Conservation (phyloP, 1,140 invertebrate species). For the Mylabris phalerata region DNA sequence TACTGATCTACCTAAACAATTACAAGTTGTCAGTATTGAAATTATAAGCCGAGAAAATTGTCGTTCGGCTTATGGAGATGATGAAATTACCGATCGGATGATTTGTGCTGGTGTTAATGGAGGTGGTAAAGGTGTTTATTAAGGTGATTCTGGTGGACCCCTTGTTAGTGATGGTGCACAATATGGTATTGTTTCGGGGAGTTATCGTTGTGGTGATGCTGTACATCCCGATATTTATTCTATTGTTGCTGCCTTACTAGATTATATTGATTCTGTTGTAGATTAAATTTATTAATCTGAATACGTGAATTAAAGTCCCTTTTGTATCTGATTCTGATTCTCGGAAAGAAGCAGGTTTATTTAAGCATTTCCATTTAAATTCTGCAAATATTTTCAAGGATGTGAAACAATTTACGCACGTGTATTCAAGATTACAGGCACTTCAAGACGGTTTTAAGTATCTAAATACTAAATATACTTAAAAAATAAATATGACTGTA, state of each 20-base stretch:
- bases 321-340: too few species aligned
- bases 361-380: too few species aligned
- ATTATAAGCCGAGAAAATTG: conserved; percentile 28
- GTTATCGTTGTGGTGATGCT: conserved; percentile 61
- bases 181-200: conserved; percentile 62
- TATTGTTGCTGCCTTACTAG: conserved; percentile 40
- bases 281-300: too few species aligned
- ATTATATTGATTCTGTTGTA: too few species aligned
- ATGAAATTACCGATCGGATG: conserved; percentile 22
- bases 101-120: conserved; percentile 38
- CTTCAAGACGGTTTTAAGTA: too few species aligned
- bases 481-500: too few species aligned
- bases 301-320: too few species aligned
- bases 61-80: neutral
- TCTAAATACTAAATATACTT: too few species aligned
- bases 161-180: conserved; percentile 40
- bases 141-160: conserved; percentile 45
- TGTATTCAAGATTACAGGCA: too few species aligned
- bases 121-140: conserved; percentile 35
- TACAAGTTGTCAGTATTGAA: conserved; percentile 26
- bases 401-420: too few species aligned
- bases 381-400: too few species aligned
- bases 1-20: neutral
- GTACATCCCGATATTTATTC: conserved; percentile 68
- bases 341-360: too few species aligned